phyloP scores from a whole-genome alignment of 2,113 vertebrate species.

The Plestiodon gilberti region DNA sequence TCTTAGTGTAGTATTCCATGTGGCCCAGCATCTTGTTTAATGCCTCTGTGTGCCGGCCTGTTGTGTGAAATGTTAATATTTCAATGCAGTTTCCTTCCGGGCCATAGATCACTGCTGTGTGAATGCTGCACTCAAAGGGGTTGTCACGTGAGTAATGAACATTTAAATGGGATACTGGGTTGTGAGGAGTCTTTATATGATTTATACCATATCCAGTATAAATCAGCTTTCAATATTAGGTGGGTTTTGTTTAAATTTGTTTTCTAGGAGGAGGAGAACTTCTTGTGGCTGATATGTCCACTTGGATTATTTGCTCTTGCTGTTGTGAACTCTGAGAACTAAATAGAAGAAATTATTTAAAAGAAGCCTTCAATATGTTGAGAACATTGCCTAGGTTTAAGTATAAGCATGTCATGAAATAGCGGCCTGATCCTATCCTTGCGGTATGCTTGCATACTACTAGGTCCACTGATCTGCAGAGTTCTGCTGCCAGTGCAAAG shows the following conservation, averaged over 20 bases:
- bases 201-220: neutral
- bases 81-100: neutral
- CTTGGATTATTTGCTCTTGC: neutral
- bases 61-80: neutral
- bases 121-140: neutral
- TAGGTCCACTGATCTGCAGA: too few species aligned
- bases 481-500: too few species aligned
- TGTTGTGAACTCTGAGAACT: neutral
- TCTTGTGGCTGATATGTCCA: neutral
- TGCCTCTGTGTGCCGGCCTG: neutral
- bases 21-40: neutral
- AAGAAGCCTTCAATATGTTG: neutral
- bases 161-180: neutral
- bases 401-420: slow-evolving; percentile 4
- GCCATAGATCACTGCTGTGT: neutral
- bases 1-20: neutral
- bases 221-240: neutral
- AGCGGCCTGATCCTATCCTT: too few species aligned
- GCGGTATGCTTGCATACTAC: too few species aligned
- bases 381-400: slow-evolving; percentile 15
- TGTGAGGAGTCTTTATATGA: neutral
- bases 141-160: neutral
- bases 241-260: neutral
- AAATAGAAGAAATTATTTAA: neutral
- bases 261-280: neutral